phyloP scores from a whole-genome alignment of 2,888 invertebrate genomes.

The Ennomos quercinarius region DNA sequence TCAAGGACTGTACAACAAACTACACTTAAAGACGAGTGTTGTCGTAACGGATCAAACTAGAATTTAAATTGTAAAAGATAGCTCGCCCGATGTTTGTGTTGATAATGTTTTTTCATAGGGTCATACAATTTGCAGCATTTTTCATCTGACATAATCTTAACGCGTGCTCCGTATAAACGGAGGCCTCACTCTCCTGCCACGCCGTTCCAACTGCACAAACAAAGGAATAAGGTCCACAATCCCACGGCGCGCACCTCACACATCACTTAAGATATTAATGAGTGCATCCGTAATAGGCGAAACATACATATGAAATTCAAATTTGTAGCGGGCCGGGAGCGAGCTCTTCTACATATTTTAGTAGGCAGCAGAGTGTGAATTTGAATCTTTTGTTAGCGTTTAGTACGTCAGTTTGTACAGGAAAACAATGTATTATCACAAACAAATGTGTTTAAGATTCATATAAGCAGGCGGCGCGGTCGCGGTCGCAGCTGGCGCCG shows the following conservation, averaged over 20 bases:
- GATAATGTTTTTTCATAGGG: constrained; percentile 82
- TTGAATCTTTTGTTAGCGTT: constrained; percentile 84
- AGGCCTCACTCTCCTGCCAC: constrained; percentile 43
- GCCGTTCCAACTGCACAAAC: constrained; percentile 45
- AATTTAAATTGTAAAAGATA: constrained; percentile 81
- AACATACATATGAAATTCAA: constrained; percentile 86
- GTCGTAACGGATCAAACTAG: constrained; percentile 39
- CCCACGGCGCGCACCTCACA: constrained; percentile 60
- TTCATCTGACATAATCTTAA: constrained; percentile 80
- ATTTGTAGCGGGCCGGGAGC: constrained; percentile 82
- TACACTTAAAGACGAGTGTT: constrained; percentile 34
- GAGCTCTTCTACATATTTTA: constrained; percentile 84
- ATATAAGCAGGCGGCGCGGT: constrained; percentile 20
- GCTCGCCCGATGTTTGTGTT: constrained; percentile 65
- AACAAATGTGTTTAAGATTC: constrained; percentile 46
- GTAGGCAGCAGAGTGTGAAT: constrained; percentile 84
- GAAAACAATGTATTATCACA: constrained; percentile 68
- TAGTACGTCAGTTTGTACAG: constrained; percentile 70
- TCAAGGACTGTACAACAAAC: constrained; percentile 41
- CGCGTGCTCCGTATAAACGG: constrained; percentile 71
- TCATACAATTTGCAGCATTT: constrained; percentile 83
- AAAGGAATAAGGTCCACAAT: constrained; percentile 60
- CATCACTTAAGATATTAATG: constrained; percentile 85
- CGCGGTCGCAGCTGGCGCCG: constrained; percentile 2
- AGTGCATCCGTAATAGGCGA: constrained; percentile 85